These are phyloP conservation scores for Sesamia nonagrioides DNA, from an alignment of 1,140 invertebrate species.

Conservation along the genomic window DNA sequence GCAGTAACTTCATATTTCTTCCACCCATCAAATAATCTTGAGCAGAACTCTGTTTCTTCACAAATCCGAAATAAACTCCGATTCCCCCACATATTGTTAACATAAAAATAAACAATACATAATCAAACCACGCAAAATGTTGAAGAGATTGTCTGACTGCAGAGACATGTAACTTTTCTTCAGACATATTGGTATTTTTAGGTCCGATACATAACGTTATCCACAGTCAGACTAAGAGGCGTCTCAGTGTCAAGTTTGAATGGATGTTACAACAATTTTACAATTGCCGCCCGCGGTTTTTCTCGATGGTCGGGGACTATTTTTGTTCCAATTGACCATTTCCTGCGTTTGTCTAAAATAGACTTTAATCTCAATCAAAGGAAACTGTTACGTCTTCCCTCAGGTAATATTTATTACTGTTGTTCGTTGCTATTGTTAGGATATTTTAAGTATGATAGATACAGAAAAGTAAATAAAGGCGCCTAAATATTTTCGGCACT, in stretches of 20 bases:
- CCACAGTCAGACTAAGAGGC: neutral
- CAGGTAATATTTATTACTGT: neutral
- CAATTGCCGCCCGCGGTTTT: slow-evolving; percentile 75
- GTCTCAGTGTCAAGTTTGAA: slow-evolving; percentile 37
- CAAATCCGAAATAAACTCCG: slow-evolving; percentile 93
- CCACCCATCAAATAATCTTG: slow-evolving; percentile 95
- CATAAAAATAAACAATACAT: slow-evolving; percentile 92
- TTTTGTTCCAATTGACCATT: slow-evolving; percentile 68
- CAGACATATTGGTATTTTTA: slow-evolving; percentile 43
- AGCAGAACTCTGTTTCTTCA: slow-evolving; percentile 90
- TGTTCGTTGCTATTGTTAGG: no score
- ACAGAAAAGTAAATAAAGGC: no score
- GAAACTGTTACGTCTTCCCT: neutral
- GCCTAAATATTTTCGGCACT: no score
- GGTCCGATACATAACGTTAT: neutral
- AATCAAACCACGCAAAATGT: slow-evolving; percentile 91
- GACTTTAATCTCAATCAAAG: slow-evolving; percentile 41
- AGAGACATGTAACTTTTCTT: slow-evolving; percentile 84
- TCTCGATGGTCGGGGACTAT: slow-evolving; percentile 65
- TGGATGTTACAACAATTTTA: slow-evolving; percentile 65
- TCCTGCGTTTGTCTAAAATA: slow-evolving; percentile 70
- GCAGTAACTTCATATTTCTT: slow-evolving; percentile 93
- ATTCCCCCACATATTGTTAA: slow-evolving; percentile 91
- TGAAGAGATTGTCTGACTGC: slow-evolving; percentile 89
- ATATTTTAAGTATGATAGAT: no score